Evolutionary conservation across 2,113 vertebrate species (phyloP).

Genomic region (Arenaria interpres): DNA sequence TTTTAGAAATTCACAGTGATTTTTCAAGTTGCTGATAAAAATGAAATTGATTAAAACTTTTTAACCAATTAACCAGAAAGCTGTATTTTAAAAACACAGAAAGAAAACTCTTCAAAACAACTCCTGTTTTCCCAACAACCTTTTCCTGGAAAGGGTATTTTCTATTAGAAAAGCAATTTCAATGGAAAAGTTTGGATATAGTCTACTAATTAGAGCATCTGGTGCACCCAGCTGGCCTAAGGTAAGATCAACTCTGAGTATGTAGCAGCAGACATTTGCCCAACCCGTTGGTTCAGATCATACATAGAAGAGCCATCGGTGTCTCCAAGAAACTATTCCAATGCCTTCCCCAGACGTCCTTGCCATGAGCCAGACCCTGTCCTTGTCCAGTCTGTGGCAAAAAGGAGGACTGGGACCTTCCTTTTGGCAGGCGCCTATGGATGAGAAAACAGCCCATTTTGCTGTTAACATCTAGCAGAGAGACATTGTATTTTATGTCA

Average conservation of each 20-base stretch:
- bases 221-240: constrained; percentile 45
- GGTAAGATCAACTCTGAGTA: constrained; percentile 4
- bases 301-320: neutral
- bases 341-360: neutral
- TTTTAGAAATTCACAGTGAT: constrained; percentile 2
- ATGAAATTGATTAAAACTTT: neutral
- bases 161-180: constrained; percentile 13
- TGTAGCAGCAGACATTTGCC: constrained; percentile 10
- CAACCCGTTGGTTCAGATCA: neutral
- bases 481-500: accelerated
- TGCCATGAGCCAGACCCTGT: neutral
- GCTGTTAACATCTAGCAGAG: neutral
- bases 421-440: accelerated
- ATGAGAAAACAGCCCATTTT: neutral
- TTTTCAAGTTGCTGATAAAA: constrained; percentile 21
- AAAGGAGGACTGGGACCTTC: neutral
- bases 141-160: constrained; percentile 8
- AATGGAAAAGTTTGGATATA: neutral
- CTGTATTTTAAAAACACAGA: neutral
- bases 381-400: neutral
- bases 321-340: neutral
- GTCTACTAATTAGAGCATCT: constrained; percentile 52
- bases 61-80: neutral
- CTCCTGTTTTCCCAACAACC: neutral
- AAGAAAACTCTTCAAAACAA: neutral